phyloP scores from a whole-genome alignment of 2,113 vertebrate genomes.

The Clinocottus analis region DNA sequence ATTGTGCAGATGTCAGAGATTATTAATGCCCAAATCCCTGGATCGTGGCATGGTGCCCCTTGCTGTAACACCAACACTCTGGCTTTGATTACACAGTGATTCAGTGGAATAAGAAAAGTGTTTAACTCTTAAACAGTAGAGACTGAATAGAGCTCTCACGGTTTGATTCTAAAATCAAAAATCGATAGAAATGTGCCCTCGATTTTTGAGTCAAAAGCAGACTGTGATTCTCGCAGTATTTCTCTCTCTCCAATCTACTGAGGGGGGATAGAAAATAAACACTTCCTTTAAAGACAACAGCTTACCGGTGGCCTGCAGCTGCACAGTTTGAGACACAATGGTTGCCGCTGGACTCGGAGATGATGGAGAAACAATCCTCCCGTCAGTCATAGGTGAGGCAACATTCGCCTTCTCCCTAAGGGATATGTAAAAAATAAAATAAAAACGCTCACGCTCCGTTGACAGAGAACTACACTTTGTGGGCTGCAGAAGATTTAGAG shows the following conservation, averaged over 20 bases:
- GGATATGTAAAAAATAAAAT: not conserved
- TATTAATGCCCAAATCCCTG: constrained; percentile 53
- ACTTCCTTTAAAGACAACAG: not conserved
- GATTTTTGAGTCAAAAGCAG: not conserved
- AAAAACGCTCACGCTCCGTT: not conserved
- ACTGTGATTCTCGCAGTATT: not conserved
- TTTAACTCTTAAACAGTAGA: not conserved
- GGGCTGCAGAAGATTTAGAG: not conserved
- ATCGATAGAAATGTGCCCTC: not conserved
- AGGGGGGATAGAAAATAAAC: not conserved
- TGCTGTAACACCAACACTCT: constrained; percentile 4
- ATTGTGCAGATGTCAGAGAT: constrained; percentile 43
- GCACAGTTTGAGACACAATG: not conserved
- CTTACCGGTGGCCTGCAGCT: not conserved
- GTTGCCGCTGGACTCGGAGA: not conserved
- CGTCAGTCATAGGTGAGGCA: not conserved
- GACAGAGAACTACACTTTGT: not conserved
- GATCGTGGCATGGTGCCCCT: constrained; percentile 13
- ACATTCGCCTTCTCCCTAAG: not conserved
- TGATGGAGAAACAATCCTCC: not conserved
- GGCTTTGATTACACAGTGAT: constrained; percentile 26
- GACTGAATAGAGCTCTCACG: not conserved
- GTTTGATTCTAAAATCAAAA: not conserved
- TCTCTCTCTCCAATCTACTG: not conserved
- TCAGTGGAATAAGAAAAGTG: not conserved